Evolutionary conservation across 2,888 invertebrate species (phyloP), one percentile per base, ranked within the genome.

Genomic region (Abrostola triplasia): DNA sequence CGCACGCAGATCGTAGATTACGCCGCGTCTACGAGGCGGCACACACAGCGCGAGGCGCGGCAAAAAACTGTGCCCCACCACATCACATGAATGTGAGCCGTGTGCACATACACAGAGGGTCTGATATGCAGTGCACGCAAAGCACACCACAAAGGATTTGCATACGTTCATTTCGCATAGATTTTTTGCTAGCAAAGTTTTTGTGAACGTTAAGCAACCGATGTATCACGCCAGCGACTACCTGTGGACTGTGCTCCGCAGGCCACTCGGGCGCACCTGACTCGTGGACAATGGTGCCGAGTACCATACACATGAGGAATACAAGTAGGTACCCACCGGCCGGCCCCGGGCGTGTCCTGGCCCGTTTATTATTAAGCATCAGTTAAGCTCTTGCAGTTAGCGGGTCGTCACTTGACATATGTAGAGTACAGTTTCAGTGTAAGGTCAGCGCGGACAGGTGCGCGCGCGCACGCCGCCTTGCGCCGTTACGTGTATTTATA

Each of bases 121-220:
- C 24, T 44, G n/a, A 0, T 36, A 5, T 67, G n/a, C 56, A 36
- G 6, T 5, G 7, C 44, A 36, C 11, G 1, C 36, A 13, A n/a
- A 38, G 7, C 8, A 1, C 35, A n/a, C 13, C 41, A 75, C 74
- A 82, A 82, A 75, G 71, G 68, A 83, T 85, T 85, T 85, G 85
- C 85, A 85, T 84, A 84, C 81, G 73, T 61, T 63, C 63, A 70
- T 66, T 70, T 70, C 8, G 68, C 64, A 40, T 37, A 59, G 50
- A 72, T 77, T 84, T 83, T 85, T 84, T 84, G 83, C 73, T 72
- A 75, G 75, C 65, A 81, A 76, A 67, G 75, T 84, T 84, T 83
- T 84, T 84, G 82, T 80, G 36, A 57, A 49, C 38, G 44, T 62
- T 73, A 47, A 47, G 44, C 44, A 13, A 12, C 44, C 44, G 13